These are phyloP conservation scores for Coleophora deauratella DNA, from an alignment of 2,888 invertebrate genomes.

Conservation along the genomic window DNA sequence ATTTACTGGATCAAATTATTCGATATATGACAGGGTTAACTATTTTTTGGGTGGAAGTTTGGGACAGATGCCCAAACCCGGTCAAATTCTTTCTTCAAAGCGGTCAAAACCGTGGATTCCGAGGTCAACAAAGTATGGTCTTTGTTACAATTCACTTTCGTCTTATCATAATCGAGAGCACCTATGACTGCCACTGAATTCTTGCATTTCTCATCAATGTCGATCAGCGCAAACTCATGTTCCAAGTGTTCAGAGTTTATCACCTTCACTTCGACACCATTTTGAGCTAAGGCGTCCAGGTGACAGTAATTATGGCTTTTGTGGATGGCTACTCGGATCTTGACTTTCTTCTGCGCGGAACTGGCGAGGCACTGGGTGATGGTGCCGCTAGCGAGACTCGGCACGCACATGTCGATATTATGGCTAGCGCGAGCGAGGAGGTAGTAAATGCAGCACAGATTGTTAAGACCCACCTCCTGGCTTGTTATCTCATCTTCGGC, in stretches of 20 bases:
- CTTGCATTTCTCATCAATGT: conserved; percentile 16
- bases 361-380: conserved; percentile 36
- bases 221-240: conserved; percentile 48
- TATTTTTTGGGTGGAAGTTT: background rate
- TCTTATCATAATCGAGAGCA: conserved; percentile 37
- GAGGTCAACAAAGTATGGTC: conserved; percentile 16
- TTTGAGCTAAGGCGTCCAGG: conserved; percentile 26
- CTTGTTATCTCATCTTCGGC: conserved; percentile 27
- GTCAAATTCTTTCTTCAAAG: conserved; percentile 41
- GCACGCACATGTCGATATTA: conserved; percentile 45
- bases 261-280: conserved; percentile 40
- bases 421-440: conserved; percentile 36
- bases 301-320: conserved; percentile 27
- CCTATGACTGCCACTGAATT: conserved; percentile 44
- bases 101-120: conserved; percentile 22
- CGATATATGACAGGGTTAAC: background rate
- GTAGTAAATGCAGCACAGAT: conserved; percentile 44
- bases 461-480: conserved; percentile 35
- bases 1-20: conserved; percentile 8
- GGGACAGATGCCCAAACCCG: conserved; percentile 36
- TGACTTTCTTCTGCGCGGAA: conserved; percentile 29
- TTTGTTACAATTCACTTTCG: conserved; percentile 32
- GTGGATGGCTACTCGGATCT: conserved; percentile 38
- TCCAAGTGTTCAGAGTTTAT: conserved; percentile 34
- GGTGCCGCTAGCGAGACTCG: conserved; percentile 37